Percentiles rank a stretch among this genome's conserved stretches.
These are phyloP conservation scores for Theropithecus gelada DNA, from an alignment of 2,113 vertebrate genomes.

Conservation along the genomic window DNA sequence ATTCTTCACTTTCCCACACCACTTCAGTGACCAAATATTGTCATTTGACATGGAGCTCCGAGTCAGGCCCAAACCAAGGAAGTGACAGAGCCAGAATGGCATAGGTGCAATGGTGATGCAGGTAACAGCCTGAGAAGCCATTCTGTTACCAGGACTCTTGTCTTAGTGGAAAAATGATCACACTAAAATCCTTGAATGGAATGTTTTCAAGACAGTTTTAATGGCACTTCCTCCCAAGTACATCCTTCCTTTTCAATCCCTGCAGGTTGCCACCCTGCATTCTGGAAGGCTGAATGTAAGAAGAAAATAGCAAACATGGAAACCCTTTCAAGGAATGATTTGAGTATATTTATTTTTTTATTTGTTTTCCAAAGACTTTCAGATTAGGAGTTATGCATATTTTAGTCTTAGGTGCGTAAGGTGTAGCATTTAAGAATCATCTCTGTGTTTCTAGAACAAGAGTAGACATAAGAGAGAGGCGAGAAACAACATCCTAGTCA, in stretches of 20 bases:
- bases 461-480: neutral
- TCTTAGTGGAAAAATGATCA: neutral
- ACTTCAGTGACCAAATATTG: neutral
- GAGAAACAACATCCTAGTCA: neutral
- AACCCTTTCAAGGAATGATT: neutral
- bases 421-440: neutral
- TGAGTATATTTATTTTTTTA: neutral
- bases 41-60: neutral
- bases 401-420: neutral
- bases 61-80: neutral
- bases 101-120: accelerated
- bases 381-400: neutral
- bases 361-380: constrained; percentile 1
- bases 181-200: neutral
- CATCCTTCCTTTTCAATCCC: neutral
- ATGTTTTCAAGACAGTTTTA: neutral
- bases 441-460: neutral
- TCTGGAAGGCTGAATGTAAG: neutral
- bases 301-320: neutral
- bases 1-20: neutral
- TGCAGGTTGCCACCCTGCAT: neutral
- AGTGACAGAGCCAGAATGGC: neutral
- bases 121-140: neutral
- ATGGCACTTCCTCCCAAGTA: too few species aligned
- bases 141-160: neutral